Percentiles rank a stretch among this genome's conserved stretches.
Conservation (phyloP, 2,888 invertebrate genomes). For the Calameuta filiformis region DNA sequence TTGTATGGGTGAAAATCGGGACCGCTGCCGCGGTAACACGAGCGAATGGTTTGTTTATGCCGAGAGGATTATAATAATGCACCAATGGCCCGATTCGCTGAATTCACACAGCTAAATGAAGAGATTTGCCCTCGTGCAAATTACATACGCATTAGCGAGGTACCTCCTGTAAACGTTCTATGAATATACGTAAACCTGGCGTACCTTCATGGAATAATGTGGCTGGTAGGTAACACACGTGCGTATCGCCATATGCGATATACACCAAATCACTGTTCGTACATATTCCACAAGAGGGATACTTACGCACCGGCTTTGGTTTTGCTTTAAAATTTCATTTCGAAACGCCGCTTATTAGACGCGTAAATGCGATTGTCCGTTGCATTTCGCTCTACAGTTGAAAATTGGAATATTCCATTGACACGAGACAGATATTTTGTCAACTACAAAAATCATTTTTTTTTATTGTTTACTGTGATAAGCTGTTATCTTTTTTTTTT, state of each 20-base stretch:
- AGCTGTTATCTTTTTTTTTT: not conserved
- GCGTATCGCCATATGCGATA: not conserved
- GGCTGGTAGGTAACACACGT: not conserved
- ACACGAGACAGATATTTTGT: not conserved
- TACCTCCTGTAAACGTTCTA: not conserved
- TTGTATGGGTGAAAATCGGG: not conserved
- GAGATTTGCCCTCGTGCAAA: constrained; percentile 40
- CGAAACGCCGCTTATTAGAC: not conserved
- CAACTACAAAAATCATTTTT: not conserved
- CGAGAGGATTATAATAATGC: constrained; percentile 6
- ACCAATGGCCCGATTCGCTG: constrained; percentile 32
- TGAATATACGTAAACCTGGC: not conserved
- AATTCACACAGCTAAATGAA: not conserved
- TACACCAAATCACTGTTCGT: not conserved
- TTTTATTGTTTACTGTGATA: not conserved
- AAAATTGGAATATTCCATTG: not conserved
- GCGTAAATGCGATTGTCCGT: not conserved
- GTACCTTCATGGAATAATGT: not conserved
- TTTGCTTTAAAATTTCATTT: not conserved
- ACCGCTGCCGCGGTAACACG: not conserved
- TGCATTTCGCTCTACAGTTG: not conserved
- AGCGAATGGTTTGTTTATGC: constrained; percentile 1
- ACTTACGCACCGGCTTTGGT: too few relatives aligned
- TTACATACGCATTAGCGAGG: constrained; percentile 31
- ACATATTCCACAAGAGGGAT: not conserved